These are phyloP conservation scores for Apus apus DNA, from an alignment of 2,113 vertebrate species.

Conservation along the genomic window DNA sequence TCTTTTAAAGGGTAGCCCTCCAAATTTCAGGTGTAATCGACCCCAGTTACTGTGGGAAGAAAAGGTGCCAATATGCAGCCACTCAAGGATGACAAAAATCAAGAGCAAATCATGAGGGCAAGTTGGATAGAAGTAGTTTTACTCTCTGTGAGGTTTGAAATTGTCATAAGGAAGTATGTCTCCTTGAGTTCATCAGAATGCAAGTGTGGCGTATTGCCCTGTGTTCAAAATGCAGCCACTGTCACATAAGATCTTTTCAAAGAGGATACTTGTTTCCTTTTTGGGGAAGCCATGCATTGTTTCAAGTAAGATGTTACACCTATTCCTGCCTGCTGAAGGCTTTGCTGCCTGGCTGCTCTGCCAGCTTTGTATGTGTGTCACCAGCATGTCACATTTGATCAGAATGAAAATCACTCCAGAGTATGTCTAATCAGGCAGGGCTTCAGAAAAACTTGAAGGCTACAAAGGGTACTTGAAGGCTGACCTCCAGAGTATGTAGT, in stretches of 20 bases:
- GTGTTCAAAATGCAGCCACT: background rate
- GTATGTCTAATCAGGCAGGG: slow-evolving; percentile 9
- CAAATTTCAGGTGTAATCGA: background rate
- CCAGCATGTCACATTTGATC: slow-evolving; percentile 9
- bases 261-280: background rate
- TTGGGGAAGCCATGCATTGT: background rate
- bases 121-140: background rate
- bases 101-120: background rate
- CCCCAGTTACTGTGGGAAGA: background rate
- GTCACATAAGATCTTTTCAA: background rate
- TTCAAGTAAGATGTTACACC: background rate
- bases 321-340: background rate
- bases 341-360: background rate
- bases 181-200: background rate
- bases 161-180: background rate
- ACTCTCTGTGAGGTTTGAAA: background rate
- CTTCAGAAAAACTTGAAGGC: slow-evolving; percentile 35
- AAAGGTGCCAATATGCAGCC: background rate
- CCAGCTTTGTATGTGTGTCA: background rate
- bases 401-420: slow-evolving; percentile 12
- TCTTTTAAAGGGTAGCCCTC: background rate
- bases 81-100: background rate
- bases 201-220: background rate
- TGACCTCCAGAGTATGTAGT: slow-evolving; percentile 23
- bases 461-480: background rate